Evolutionary conservation across 2,888 invertebrate species (phyloP), one percentile per base, ranked within the genome.

Genomic region (Conchocele bisecta): DNA sequence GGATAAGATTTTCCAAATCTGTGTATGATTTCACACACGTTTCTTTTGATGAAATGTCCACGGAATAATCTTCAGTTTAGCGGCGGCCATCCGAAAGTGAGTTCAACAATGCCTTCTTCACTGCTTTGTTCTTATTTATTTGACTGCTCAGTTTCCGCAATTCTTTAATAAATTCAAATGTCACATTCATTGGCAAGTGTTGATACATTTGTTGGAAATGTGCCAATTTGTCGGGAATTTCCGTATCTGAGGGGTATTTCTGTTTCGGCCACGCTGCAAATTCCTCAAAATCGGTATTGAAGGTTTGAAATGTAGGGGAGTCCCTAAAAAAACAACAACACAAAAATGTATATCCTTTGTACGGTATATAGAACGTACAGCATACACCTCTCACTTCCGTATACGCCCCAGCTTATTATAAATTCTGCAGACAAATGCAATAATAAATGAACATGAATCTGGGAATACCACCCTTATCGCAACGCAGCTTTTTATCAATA

Each of bases 301-400:
- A 26, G 13, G 5, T 13, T 48, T 48, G 15, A 48, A 48, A 48
- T 29, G 28, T 48, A 48, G 48, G 9, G 28, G 3, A 29, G 48
- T 48, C 48, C 48, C 48, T 48, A n/a, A 26, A 48, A 48, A 24
- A 48, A 4, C n/a, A n/a, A n/a, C n/a, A n/a, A n/a, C n/a, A n/a
- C n/a, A n/a, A n/a, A n/a, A n/a, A n/a, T n/a, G n/a, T n/a, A n/a
- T n/a, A n/a, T n/a, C n/a, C n/a, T n/a, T n/a, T n/a, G n/a, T n/a
- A n/a, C n/a, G n/a, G n/a, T n/a, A n/a, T n/a, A n/a, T n/a, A n/a
- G n/a, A n/a, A n/a, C n/a, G n/a, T n/a, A n/a, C n/a, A n/a, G n/a
- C n/a, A n/a, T n/a, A n/a, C n/a, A n/a, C n/a, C n/a, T n/a, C n/a
- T n/a, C n/a, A n/a, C n/a, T n/a, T n/a, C n/a, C n/a, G n/a, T n/a